Conservation (phyloP, 1,140 invertebrate genomes). For the Aphis gossypii region DNA sequence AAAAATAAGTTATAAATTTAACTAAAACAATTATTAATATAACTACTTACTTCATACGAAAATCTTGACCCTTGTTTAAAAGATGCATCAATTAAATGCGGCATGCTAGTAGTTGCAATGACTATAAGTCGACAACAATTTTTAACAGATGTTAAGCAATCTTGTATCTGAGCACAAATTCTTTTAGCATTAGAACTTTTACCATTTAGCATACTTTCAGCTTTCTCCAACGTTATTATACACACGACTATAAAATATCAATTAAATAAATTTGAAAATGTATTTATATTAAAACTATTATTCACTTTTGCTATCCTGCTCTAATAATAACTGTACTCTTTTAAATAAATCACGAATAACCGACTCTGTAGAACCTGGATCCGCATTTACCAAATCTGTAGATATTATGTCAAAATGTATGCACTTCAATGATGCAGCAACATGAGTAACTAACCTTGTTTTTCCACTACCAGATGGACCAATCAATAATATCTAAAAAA, state of each 20-base stretch:
- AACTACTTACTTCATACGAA: constrained; percentile 62
- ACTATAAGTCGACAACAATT: constrained; percentile 61
- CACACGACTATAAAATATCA: constrained; percentile 54
- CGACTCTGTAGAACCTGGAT: constrained; percentile 66
- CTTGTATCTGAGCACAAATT: constrained; percentile 42
- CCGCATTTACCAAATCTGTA: constrained; percentile 60
- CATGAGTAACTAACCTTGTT: constrained; percentile 59
- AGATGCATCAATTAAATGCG: constrained; percentile 63
- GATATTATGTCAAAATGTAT: constrained; percentile 59
- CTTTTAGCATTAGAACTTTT: constrained; percentile 41
- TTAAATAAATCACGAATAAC: constrained; percentile 64
- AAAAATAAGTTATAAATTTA: background rate
- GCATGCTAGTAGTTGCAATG: constrained; percentile 64
- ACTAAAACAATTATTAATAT: background rate
- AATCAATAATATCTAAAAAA: constrained; percentile 60
- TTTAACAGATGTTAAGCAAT: constrained; percentile 49
- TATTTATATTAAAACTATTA: constrained; percentile 43
- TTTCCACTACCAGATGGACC: constrained; percentile 62
- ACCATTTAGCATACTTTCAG: constrained; percentile 58
- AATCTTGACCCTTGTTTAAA: constrained; percentile 64
- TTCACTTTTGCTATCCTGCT: constrained; percentile 60
- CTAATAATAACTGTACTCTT: constrained; percentile 62
- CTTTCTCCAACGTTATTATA: constrained; percentile 60
- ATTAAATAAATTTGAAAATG: constrained; percentile 26
- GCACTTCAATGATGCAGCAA: constrained; percentile 58